Evolutionary conservation across 2,113 vertebrate species (phyloP).

Genomic region (Andinoacara biseriatus): DNA sequence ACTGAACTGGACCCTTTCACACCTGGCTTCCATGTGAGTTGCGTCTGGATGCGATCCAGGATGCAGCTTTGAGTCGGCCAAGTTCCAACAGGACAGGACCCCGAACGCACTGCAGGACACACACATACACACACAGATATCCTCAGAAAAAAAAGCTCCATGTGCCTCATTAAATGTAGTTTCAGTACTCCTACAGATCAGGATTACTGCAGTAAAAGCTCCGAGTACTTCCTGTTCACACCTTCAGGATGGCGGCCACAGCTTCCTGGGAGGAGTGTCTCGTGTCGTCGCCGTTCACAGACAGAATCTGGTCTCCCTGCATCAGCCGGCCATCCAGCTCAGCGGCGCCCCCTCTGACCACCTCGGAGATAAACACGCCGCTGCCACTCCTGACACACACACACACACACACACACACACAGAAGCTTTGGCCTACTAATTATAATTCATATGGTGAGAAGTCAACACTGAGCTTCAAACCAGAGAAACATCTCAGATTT

Average conservation of each 20-base stretch:
- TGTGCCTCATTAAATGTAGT: neutral
- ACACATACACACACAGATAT: neutral
- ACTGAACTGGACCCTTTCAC: constrained; percentile 32
- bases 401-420: neutral
- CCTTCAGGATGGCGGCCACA: constrained; percentile 91
- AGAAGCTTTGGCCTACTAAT: no score
- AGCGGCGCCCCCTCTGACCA: constrained; percentile 94
- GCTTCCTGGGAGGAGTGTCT: constrained; percentile 90
- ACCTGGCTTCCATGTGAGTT: constrained; percentile 88
- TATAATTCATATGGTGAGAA: no score
- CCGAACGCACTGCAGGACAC: constrained; percentile 86
- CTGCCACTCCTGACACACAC: constrained; percentile 76
- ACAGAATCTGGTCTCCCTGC: constrained; percentile 96
- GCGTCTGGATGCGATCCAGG: constrained; percentile 87
- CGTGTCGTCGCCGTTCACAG: constrained; percentile 91
- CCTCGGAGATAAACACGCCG: constrained; percentile 95
- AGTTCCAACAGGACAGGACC: constrained; percentile 90
- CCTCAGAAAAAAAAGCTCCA: neutral
- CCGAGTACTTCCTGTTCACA: neutral
- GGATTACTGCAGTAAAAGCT: neutral
- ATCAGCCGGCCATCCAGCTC: constrained; percentile 95
- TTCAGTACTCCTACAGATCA: neutral
- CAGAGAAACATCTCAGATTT: neutral
- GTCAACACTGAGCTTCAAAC: neutral
- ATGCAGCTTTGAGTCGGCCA: constrained; percentile 89